Conservation (phyloP, 2,113 vertebrate genomes). For the Tilapia sparmanii region DNA sequence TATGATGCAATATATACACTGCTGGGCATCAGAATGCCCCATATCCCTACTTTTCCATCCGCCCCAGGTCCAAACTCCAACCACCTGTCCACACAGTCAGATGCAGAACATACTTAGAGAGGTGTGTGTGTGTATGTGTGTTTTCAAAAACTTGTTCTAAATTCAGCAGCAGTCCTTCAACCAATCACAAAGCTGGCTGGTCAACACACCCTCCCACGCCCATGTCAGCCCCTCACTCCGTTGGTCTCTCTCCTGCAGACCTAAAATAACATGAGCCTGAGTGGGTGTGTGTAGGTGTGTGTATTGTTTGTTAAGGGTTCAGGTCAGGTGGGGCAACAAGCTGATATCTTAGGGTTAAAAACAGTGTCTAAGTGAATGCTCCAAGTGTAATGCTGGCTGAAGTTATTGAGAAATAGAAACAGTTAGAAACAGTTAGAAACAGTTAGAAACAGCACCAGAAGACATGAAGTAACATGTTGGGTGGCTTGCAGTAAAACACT, state of each 20-base stretch:
- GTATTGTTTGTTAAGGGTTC: neutral
- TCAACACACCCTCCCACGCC: constrained; percentile 42
- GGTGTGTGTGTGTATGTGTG: neutral
- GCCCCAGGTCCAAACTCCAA: neutral
- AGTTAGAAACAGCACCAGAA: neutral
- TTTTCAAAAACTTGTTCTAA: constrained; percentile 9
- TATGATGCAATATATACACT: neutral
- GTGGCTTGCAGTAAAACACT: neutral
- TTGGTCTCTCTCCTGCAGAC: neutral
- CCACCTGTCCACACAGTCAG: neutral
- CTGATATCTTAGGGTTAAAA: neutral
- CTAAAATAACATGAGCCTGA: neutral
- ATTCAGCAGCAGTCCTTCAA: constrained; percentile 24
- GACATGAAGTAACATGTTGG: neutral
- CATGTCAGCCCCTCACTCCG: neutral
- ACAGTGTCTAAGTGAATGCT: neutral
- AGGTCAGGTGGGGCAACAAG: neutral
- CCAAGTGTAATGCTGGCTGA: neutral
- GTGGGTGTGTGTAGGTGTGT: neutral
- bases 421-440: neutral
- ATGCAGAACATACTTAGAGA: neutral
- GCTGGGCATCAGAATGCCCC: neutral
- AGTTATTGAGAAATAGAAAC: neutral
- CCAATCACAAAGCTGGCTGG: constrained; percentile 47
- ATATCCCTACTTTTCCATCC: neutral